A percentile compares a stretch with the other conserved stretches of the same genome.
Conservation (phyloP, 2,888 invertebrate species). For the Dugesia japonica region DNA sequence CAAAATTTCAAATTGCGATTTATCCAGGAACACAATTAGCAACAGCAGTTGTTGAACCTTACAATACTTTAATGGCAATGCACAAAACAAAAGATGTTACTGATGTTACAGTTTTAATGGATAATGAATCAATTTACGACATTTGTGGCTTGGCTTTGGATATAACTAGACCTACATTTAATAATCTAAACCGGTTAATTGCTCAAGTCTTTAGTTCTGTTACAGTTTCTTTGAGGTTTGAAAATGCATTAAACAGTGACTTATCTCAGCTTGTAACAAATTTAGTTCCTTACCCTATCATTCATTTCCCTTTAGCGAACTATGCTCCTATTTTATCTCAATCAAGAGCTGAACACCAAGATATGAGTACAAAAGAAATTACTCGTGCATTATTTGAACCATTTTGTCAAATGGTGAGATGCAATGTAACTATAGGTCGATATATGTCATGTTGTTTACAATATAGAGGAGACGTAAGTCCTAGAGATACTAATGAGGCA, state of each 20-base stretch:
- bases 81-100: conserved; percentile 81
- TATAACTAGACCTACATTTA: conserved; percentile 68
- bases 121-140: conserved; percentile 43
- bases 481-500: conserved; percentile 41
- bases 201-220: conserved; percentile 59
- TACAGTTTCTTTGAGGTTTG: conserved; percentile 48
- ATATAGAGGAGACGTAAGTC: conserved; percentile 38
- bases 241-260: conserved; percentile 50
- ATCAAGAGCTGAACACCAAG: conserved; percentile 42
- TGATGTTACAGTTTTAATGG: conserved; percentile 59
- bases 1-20: conserved; percentile 45
- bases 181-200: conserved; percentile 74
- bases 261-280: conserved; percentile 50
- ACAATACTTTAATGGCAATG: conserved; percentile 81
- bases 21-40: conserved; percentile 42
- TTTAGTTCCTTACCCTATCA: conserved; percentile 51
- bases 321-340: conserved; percentile 51
- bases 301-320: conserved; percentile 68
- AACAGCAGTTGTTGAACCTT: conserved; percentile 46
- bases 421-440: conserved; percentile 37
- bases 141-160: conserved; percentile 60
- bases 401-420: conserved; percentile 40
- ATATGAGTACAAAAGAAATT: conserved; percentile 40
- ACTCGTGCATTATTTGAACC: conserved; percentile 42
- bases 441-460: conserved; percentile 38